Evolutionary conservation across 2,888 invertebrate genomes (phyloP).

Genomic region (Abrostola triplasia): DNA sequence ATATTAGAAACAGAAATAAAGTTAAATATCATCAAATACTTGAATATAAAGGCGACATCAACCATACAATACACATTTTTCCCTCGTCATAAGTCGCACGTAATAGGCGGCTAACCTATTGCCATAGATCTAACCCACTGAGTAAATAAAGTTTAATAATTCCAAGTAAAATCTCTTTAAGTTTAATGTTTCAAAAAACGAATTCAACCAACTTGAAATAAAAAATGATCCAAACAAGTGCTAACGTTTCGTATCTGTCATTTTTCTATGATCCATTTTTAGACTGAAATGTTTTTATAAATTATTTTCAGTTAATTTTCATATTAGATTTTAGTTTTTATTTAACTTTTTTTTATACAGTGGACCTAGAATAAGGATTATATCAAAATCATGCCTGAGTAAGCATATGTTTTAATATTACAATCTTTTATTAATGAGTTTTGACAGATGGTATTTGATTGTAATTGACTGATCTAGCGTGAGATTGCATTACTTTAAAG

Average conservation of each 20-base stretch:
- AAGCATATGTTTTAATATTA: slow-evolving; percentile 61
- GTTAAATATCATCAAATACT: too few relatives aligned
- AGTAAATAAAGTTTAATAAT: too few relatives aligned
- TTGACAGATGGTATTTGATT: background rate
- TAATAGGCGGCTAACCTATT: too few relatives aligned
- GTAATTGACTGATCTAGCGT: too few relatives aligned
- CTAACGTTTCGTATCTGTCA: slow-evolving; percentile 65
- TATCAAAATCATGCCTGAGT: slow-evolving; percentile 83
- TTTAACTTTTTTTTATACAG: slow-evolving; percentile 68
- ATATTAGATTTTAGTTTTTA: slow-evolving; percentile 80
- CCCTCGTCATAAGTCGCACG: too few relatives aligned
- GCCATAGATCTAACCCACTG: too few relatives aligned
- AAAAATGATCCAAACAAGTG: slow-evolving; percentile 48
- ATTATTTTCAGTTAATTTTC: slow-evolving; percentile 78
- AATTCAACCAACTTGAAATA: slow-evolving; percentile 45
- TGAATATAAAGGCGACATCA: too few relatives aligned
- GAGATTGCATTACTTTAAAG: too few relatives aligned
- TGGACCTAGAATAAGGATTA: slow-evolving; percentile 60
- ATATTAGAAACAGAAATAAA: too few relatives aligned
- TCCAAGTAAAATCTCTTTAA: slow-evolving; percentile 25
- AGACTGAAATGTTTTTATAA: slow-evolving; percentile 82
- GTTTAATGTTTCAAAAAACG: slow-evolving; percentile 38
- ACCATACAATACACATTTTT: too few relatives aligned
- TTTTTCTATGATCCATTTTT: slow-evolving; percentile 72
- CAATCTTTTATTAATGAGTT: background rate